These are phyloP conservation scores for Rotaria socialis DNA, from an alignment of 2,888 invertebrate species.

Conservation along the genomic window DNA sequence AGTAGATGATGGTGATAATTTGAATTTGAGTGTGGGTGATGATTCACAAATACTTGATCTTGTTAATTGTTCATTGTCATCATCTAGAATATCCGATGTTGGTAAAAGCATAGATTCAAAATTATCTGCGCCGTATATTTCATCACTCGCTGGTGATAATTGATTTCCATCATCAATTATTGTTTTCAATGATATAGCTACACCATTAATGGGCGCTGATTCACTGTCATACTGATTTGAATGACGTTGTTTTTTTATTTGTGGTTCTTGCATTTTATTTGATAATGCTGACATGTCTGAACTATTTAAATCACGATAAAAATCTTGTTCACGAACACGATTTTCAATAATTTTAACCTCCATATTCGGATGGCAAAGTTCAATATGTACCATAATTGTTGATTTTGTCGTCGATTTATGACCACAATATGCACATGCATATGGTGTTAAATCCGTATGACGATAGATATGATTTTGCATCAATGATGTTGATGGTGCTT, in stretches of 20 bases:
- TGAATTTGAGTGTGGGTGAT: neutral
- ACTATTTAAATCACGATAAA: constrained; percentile 41
- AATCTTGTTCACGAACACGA: constrained; percentile 45
- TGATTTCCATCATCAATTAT: neutral
- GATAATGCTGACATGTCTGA: neutral
- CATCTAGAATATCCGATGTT: neutral
- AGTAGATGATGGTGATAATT: neutral
- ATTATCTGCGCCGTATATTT: neutral
- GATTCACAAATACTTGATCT: neutral
- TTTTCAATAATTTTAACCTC: constrained; percentile 45
- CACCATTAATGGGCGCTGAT: constrained; percentile 5
- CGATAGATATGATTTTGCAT: constrained; percentile 47
- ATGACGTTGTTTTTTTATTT: constrained; percentile 14
- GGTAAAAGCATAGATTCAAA: neutral
- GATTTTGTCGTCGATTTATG: constrained; percentile 47
- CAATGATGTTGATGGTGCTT: constrained; percentile 40
- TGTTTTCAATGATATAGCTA: constrained; percentile 22
- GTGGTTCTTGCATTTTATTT: neutral
- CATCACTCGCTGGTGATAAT: neutral
- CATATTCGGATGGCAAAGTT: constrained; percentile 46
- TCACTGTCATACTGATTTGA: constrained; percentile 31
- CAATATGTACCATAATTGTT: constrained; percentile 47
- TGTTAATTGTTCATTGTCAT: neutral
- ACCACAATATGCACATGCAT: constrained; percentile 45
- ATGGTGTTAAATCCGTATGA: constrained; percentile 45